These are phyloP conservation scores for Habropoda laboriosa DNA, from an alignment of 1,140 invertebrate species.

Conservation along the genomic window DNA sequence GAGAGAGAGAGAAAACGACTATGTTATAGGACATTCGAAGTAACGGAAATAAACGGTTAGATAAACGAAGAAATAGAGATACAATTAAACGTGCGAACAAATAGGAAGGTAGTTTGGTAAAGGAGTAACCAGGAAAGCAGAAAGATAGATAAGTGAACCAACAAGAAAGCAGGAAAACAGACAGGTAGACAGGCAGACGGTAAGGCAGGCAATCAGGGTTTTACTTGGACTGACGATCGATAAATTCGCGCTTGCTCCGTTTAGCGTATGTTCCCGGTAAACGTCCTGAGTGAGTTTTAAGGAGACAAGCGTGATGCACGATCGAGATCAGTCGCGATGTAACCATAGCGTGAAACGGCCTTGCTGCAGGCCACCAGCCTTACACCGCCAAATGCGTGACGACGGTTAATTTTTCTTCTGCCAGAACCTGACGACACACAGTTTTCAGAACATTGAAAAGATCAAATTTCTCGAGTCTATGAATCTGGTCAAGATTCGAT, in stretches of 20 bases:
- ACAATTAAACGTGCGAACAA: not conserved
- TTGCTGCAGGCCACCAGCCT: slow-evolving; percentile 74
- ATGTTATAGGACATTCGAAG: not conserved
- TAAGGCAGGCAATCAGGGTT: slow-evolving; percentile 1
- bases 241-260: slow-evolving; percentile 74
- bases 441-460: slow-evolving; percentile 21
- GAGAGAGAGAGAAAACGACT: not conserved
- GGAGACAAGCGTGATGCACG: slow-evolving; percentile 67
- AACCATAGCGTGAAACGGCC: slow-evolving; percentile 79
- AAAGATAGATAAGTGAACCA: not conserved
- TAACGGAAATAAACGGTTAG: not conserved
- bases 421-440: slow-evolving; percentile 37
- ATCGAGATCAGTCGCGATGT: slow-evolving; percentile 80
- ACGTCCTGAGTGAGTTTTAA: slow-evolving; percentile 69
- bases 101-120: too few species aligned
- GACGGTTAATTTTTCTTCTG: slow-evolving; percentile 56
- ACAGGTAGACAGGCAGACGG: not conserved
- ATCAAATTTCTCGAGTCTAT: slow-evolving; percentile 27
- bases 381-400: slow-evolving; percentile 74
- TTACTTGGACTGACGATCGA: slow-evolving; percentile 70
- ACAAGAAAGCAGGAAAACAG: not conserved
- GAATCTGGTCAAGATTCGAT: slow-evolving; percentile 3
- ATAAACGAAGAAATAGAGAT: not conserved
- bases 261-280: slow-evolving; percentile 43
- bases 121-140: not conserved